A percentile compares a stretch with the other conserved stretches of the same genome.
Conservation (phyloP, 2,888 invertebrate genomes). For the Drosophila lutescens region DNA sequence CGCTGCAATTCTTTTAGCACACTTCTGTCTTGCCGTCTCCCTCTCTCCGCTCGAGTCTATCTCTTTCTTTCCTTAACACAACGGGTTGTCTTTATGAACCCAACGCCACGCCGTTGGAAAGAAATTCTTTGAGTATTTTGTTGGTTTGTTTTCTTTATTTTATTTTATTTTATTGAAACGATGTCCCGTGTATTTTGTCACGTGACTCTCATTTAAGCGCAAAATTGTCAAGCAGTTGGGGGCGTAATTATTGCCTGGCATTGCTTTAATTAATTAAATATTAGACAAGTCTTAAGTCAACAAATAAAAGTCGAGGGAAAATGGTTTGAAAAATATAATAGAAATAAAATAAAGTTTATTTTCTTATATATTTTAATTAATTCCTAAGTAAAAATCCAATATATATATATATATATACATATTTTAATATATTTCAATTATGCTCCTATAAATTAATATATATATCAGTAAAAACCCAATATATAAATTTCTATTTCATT, state of each 20-base stretch:
- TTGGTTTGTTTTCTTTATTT: conserved; percentile 38
- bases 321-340: neutral
- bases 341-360: too few relatives aligned
- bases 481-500: too few relatives aligned
- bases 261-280: conserved; percentile 36
- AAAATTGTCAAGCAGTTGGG: conserved; percentile 22
- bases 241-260: conserved; percentile 28
- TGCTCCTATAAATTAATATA: too few relatives aligned
- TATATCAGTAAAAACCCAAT: too few relatives aligned
- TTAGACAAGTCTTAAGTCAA: neutral
- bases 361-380: too few relatives aligned
- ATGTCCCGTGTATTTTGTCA: conserved; percentile 50
- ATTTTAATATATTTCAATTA: too few relatives aligned
- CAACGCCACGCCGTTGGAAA: conserved; percentile 12
- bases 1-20: conserved; percentile 71
- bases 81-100: conserved; percentile 19
- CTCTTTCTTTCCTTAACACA: neutral
- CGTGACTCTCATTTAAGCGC: conserved; percentile 58
- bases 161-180: conserved; percentile 60
- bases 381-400: too few relatives aligned
- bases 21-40: conserved; percentile 18
- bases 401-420: too few relatives aligned
- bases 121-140: conserved; percentile 13
- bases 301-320: neutral
- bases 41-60: neutral